phyloP scores from a whole-genome alignment of 2,113 vertebrate genomes.

The Proteles cristata region DNA sequence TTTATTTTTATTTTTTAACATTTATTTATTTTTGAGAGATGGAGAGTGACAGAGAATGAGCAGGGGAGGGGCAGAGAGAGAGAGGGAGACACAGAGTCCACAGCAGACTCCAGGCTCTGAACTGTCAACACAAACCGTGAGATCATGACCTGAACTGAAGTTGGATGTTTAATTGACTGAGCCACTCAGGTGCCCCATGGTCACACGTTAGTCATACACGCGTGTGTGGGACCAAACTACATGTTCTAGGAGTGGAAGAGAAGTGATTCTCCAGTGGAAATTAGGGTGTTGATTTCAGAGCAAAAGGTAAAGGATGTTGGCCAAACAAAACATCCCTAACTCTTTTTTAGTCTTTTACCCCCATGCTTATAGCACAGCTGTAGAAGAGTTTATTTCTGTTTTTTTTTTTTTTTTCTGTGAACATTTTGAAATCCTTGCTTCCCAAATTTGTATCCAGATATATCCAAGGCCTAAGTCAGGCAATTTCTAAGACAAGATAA shows the following conservation, averaged over 20 bases:
- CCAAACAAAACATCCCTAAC: neutral
- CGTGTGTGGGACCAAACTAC: neutral
- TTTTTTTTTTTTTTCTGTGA: neutral
- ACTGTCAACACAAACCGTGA: too few species aligned
- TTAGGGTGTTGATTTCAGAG: neutral
- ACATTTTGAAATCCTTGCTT: slow-evolving; percentile 4
- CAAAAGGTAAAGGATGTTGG: neutral
- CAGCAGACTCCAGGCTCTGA: too few species aligned
- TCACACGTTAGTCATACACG: neutral
- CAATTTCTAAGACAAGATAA: neutral
- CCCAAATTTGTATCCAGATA: neutral
- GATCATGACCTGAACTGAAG: too few species aligned
- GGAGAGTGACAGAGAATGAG: too few species aligned
- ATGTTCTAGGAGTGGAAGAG: neutral
- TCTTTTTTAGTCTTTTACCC: neutral
- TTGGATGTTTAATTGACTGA: too few species aligned
- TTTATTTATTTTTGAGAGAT: too few species aligned
- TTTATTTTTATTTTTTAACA: too few species aligned
- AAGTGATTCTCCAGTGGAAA: slow-evolving; percentile 16
- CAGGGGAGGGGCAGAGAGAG: too few species aligned
- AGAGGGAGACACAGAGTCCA: too few species aligned
- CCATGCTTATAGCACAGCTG: neutral
- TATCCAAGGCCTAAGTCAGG: neutral
- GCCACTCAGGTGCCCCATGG: too few species aligned
- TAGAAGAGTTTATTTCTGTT: neutral